Conservation (phyloP, 2,797 vertebrate genomes). For the Falco columbarius region DNA sequence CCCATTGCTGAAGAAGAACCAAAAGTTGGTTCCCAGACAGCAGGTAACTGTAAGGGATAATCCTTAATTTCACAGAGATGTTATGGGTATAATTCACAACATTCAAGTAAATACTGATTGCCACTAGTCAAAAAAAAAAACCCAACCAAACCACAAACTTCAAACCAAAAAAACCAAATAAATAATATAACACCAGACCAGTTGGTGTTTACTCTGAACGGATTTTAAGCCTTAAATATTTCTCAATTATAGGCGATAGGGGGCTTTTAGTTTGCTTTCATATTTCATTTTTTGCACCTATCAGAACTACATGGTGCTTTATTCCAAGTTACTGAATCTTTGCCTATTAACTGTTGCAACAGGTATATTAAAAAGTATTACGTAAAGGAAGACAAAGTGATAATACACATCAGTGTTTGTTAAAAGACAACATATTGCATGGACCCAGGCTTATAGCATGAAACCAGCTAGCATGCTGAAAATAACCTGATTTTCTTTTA, state of each 20-base stretch:
- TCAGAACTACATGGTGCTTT: neutral
- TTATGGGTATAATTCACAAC: neutral
- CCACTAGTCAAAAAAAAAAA: neutral
- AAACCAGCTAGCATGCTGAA: neutral
- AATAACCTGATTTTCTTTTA: neutral
- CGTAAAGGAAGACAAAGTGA: neutral
- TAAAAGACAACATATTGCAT: neutral
- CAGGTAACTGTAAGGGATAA: neutral
- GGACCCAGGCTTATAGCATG: accelerated
- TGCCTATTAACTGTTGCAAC: neutral
- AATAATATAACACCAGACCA: neutral
- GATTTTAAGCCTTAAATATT: neutral
- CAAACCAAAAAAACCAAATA: neutral
- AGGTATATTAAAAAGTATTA: neutral
- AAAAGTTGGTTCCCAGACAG: neutral
- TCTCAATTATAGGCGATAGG: neutral
- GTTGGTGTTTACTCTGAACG: neutral
- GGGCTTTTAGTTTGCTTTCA: neutral
- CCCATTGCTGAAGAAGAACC: neutral
- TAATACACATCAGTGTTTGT: neutral
- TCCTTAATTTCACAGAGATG: neutral
- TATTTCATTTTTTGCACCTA: neutral
- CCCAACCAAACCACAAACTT: accelerated
- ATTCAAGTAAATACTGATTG: neutral
- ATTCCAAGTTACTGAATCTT: neutral